A percentile compares a stretch with the other conserved stretches of the same genome.
Evolutionary conservation across 2,797 vertebrate genomes (phyloP).

Genomic region (Peromyscus attwateri): DNA sequence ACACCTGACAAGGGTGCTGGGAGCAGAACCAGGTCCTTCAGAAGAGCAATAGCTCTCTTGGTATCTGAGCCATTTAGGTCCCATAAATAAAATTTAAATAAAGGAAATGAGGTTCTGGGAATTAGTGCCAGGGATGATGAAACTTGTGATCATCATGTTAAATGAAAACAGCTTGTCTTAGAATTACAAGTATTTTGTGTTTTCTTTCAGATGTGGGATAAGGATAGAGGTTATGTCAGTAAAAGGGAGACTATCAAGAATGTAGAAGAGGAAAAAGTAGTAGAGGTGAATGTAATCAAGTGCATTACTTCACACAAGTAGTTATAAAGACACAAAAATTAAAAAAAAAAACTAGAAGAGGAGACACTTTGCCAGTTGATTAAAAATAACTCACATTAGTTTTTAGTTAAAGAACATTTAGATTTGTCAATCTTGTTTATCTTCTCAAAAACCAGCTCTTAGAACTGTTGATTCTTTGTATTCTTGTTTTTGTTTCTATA

Average conservation of each 20-base stretch:
- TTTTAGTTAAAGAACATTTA: not conserved
- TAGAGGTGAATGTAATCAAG: not conserved
- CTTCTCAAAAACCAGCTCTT: not conserved
- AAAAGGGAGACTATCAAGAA: not conserved
- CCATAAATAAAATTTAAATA: not conserved
- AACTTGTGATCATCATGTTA: not conserved
- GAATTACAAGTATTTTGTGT: not conserved
- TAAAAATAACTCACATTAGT: not conserved
- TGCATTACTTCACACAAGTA: not conserved
- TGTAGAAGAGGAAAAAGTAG: not conserved
- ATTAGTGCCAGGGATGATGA: not conserved
- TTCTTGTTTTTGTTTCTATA: not conserved
- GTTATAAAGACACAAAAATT: not conserved
- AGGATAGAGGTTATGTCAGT: not conserved
- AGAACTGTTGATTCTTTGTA: not conserved
- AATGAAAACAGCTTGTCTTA: not conserved
- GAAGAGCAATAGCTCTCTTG: not conserved
- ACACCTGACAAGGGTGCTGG: not conserved
- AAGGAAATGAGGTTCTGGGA: not conserved
- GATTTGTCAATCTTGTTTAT: not conserved
- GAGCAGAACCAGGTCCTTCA: not conserved
- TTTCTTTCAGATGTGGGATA: not conserved
- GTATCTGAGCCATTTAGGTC: not conserved
- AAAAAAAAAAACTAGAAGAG: not conserved
- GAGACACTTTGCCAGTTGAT: not conserved